Percentiles rank a stretch among this genome's conserved stretches.
These are phyloP conservation scores for Acanthopagrus latus DNA, from an alignment of 2,797 vertebrate species.

Conservation along the genomic window DNA sequence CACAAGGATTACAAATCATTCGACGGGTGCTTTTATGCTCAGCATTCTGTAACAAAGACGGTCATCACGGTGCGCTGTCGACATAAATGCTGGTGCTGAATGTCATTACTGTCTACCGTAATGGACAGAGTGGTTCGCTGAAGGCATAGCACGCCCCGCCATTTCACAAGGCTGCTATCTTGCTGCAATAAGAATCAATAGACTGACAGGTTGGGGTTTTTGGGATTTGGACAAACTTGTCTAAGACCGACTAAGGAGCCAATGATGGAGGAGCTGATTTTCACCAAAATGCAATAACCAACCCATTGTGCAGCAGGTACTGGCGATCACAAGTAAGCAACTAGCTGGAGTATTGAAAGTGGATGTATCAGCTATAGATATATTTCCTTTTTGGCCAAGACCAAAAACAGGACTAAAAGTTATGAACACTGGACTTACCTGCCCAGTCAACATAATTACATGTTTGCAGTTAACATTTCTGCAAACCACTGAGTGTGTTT, in stretches of 20 bases:
- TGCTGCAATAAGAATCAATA: conserved; percentile 24
- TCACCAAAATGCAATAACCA: neutral
- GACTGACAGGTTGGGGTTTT: conserved; percentile 5
- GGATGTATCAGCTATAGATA: no score
- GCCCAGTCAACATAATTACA: no score
- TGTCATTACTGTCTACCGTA: conserved; percentile 17
- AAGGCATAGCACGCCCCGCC: conserved; percentile 1
- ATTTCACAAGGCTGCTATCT: conserved; percentile 18
- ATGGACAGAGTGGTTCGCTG: conserved; percentile 4
- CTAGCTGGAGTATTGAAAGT: no score
- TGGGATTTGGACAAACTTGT: conserved; percentile 3
- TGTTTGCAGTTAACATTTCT: no score
- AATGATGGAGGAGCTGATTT: no score
- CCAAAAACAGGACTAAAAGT: neutral
- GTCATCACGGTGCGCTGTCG: conserved; percentile 1
- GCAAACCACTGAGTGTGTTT: no score
- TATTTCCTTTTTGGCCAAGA: neutral
- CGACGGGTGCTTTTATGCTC: neutral
- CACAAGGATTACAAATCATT: neutral
- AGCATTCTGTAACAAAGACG: neutral
- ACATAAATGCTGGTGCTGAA: conserved; percentile 1
- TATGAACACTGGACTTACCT: neutral
- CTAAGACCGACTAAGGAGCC: neutral
- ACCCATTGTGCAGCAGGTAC: neutral
- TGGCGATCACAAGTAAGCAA: neutral